Evolutionary conservation across 2,113 vertebrate genomes (phyloP), one percentile per base, ranked within the genome.

Genomic region (Mugil cephalus): DNA sequence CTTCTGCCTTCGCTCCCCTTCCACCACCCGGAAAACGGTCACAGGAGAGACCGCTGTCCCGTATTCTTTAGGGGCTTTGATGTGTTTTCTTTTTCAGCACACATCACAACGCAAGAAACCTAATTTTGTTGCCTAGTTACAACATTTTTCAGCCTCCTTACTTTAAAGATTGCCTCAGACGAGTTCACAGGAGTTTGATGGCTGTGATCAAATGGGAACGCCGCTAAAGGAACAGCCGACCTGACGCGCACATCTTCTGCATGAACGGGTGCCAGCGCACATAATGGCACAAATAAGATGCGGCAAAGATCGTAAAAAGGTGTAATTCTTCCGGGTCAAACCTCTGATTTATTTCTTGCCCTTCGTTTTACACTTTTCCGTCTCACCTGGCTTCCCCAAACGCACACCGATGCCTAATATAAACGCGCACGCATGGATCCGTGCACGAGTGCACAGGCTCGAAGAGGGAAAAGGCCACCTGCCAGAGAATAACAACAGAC

Each of bases 61-160:
- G 30, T 43, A 66, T 68, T 76, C 15, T 59, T 51, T 40, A 10
- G 45, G 19, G 52, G 11, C 45, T 60, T 80, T 65, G 18, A 82
- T 53, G 24, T 65, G 36, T 53, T 77, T 80, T 58, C 35, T 62
- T 64, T 39, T 42, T 17, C 14, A 50, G 19, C 40, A 30, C 59
- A 70, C 43, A 68, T 39, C 62, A 40, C 10, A 6, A 79, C 38
- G 12, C 24, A 40, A 9, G n/a, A 4, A 65, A 43, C 15, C 30
- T 61, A 52, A 21, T 69, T 85, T 82, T 78, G 82, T 87, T 90
- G 80, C 78, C 73, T 80, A 55, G 80, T 80, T 80, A 74, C 77
- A 59, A 48, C 35, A 39, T 48, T 64, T 70, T 39, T 58, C 21
- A 34, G 19, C 42, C 39, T 74, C 17, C 46, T 50, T 24, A 46